Evolutionary conservation across 2,797 vertebrate genomes (phyloP), one percentile per base, ranked within the genome.

Genomic region (Acrossocheilus fasciatus): DNA sequence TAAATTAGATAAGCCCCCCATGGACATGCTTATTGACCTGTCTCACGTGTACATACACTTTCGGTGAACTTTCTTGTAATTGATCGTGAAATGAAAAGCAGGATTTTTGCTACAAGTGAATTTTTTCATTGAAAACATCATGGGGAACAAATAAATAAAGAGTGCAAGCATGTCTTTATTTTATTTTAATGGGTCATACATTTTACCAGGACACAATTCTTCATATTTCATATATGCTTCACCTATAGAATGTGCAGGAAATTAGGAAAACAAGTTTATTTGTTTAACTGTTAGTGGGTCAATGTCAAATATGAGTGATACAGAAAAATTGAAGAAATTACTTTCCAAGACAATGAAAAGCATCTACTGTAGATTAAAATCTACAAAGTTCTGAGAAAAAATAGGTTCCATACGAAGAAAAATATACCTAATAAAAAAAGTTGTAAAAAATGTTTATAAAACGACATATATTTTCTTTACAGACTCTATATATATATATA

Each of bases 1-100:
- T 87, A 90, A 89, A 89, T 90, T 86, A 89, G 80, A 82, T 82
- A 68, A 80, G 75, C 70, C 84, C 87, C 81, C 75, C 15, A 47
- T 83, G 86, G 87, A 87, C 76, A 87, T 18, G 14, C 68, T 88
- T 88, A 88, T 84, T 62, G 88, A 91, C 78, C 50, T 64, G 79
- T 70, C 70, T 87, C 76, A 66, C 89, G 87, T 80, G 74, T 68
- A 50, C 6, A 17, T 47, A 85, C 54, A 68, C 86, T 74, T 82
- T 80, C 68, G 52, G 74, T 83, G 50, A 87, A 57, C 83, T 62
- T 78, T 73, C 82, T 77, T 23, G 45, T 69, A 88, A 89, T 81
- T 81, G 84, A 83, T 89, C 39, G 7, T 47, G 59, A 87, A 90
- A 89, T 88, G 69, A 86, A 86, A 84, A 87, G 83, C 83, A 87